These are phyloP conservation scores for Dolichomitus sp. DNA, from an alignment of 2,888 invertebrate genomes.

Conservation along the genomic window DNA sequence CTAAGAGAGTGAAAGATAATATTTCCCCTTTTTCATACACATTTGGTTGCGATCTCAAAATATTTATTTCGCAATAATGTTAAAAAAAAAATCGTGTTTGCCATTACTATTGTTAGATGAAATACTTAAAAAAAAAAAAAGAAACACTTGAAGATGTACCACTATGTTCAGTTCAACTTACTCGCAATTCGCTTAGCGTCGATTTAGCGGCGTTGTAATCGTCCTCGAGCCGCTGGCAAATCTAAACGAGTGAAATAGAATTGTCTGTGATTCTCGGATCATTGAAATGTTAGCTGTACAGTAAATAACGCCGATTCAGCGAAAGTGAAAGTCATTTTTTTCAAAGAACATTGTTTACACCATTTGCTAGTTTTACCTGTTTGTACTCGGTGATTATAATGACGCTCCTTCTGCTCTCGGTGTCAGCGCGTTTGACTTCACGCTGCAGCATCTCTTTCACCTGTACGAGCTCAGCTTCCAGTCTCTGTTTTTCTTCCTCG, in stretches of 20 bases:
- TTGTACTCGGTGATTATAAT: conserved; percentile 97
- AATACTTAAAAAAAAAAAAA: neutral
- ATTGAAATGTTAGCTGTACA: conserved; percentile 64
- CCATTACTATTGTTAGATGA: too few species aligned
- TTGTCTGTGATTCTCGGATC: conserved; percentile 24
- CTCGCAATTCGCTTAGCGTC: conserved; percentile 89
- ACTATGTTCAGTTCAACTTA: conserved; percentile 82
- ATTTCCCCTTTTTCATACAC: too few species aligned
- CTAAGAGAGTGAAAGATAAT: too few species aligned
- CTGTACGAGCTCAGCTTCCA: conserved; percentile 90
- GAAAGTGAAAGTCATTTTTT: conserved; percentile 39
- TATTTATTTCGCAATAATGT: too few species aligned
- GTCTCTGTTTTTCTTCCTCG: conserved; percentile 91
- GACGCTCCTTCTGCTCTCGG: conserved; percentile 91
- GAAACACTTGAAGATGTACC: neutral
- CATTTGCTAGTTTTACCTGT: conserved; percentile 87
- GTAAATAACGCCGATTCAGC: neutral
- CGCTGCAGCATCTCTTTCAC: conserved; percentile 92
- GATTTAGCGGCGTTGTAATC: conserved; percentile 91
- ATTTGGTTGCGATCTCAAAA: too few species aligned
- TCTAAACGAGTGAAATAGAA: conserved; percentile 82
- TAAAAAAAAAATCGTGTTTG: too few species aligned
- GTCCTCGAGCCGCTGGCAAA: conserved; percentile 95
- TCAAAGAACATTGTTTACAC: neutral
- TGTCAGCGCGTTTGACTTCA: conserved; percentile 91